phyloP scores from a whole-genome alignment of 2,113 vertebrate genomes.

The Progne subis region DNA sequence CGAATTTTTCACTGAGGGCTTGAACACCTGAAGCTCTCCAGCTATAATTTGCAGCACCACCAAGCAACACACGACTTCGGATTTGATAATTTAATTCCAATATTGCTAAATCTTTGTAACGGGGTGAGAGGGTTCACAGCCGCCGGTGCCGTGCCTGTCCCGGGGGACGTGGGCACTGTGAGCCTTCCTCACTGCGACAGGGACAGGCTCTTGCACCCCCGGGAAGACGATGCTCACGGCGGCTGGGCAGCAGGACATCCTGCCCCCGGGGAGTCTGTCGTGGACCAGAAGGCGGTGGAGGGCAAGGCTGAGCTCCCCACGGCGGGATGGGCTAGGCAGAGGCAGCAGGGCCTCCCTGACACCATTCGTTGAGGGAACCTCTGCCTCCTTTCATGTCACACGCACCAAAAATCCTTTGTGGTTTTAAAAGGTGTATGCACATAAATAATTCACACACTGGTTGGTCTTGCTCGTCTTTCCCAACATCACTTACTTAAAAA shows the following conservation, averaged over 20 bases:
- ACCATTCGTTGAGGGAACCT: not conserved
- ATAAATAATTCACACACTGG: not conserved
- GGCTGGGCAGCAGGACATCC: not conserved
- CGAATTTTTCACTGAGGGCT: not conserved
- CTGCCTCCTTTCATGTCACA: not conserved
- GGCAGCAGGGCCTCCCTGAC: not conserved
- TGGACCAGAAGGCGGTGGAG: accelerated
- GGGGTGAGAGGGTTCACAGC: not conserved
- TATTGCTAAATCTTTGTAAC: not conserved
- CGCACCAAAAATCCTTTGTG: not conserved
- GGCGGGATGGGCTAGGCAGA: not conserved
- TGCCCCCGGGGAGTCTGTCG: not conserved
- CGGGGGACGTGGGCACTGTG: not conserved
- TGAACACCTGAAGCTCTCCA: not conserved
- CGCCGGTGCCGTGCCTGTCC: not conserved
- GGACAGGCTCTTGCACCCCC: not conserved
- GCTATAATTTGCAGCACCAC: not conserved
- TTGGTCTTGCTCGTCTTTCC: not conserved
- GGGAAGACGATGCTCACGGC: not conserved
- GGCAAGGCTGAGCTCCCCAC: accelerated
- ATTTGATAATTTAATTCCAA: accelerated
- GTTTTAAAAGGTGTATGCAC: not conserved
- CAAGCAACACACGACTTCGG: not conserved
- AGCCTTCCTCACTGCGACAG: accelerated
- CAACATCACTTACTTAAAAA: not conserved